These are phyloP conservation scores for Zhuqinia jingwanae DNA, from an alignment of 2,888 invertebrate genomes.

Conservation along the genomic window DNA sequence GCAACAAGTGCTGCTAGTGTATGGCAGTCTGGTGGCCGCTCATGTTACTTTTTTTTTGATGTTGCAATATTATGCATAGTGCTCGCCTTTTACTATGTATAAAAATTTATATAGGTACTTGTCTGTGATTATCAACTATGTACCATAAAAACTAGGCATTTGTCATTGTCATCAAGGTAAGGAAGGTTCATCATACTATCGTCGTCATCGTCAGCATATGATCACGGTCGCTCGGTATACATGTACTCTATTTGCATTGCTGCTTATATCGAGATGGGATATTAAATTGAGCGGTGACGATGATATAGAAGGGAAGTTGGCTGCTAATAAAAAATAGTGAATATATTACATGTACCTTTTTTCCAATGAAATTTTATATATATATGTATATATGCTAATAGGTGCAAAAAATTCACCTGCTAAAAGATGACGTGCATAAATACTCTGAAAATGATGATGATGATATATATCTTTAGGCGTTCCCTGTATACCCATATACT, in stretches of 20 bases:
- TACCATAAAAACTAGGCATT: conserved; percentile 14
- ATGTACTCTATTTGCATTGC: conserved; percentile 22
- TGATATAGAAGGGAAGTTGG: conserved; percentile 3
- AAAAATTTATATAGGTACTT: too few species aligned
- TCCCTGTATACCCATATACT: background rate
- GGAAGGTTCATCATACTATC: conserved; percentile 29
- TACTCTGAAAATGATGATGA: background rate
- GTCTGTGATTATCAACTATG: too few species aligned
- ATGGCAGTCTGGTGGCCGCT: too few species aligned
- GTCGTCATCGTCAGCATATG: conserved; percentile 6
- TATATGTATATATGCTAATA: conserved; percentile 20
- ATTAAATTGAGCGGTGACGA: conserved; percentile 5
- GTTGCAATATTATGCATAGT: too few species aligned
- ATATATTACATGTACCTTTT: background rate
- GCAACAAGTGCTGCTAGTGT: too few species aligned
- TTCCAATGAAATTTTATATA: conserved; percentile 23
- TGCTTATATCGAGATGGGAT: background rate
- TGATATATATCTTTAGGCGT: conserved; percentile 29
- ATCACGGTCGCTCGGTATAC: background rate
- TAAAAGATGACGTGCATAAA: background rate
- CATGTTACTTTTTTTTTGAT: too few species aligned
- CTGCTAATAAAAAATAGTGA: background rate
- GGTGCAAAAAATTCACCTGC: background rate
- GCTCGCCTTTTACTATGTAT: too few species aligned
- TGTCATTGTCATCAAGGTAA: conserved; percentile 47